Evolutionary conservation across 2,888 invertebrate genomes (phyloP), one percentile per base, ranked within the genome.

Genomic region (Conomelus anceps): DNA sequence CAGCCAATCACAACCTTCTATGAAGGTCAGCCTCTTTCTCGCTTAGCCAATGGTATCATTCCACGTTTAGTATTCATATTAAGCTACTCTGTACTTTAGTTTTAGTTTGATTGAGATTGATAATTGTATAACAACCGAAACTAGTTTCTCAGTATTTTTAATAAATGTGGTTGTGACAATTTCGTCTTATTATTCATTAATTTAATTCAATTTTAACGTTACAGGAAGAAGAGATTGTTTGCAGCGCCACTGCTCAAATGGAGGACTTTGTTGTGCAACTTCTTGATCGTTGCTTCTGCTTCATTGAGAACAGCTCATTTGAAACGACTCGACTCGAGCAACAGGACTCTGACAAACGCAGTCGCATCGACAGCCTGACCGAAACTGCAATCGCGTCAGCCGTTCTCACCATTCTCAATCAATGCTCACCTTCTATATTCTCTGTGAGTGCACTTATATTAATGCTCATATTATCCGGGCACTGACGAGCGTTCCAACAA

Each of bases 241-340:
- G 98, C 93, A 96, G 96, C 91, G 96, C 96, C 0, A 97, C 98
- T 0, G 97, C 97, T 0, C 96, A 96, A 91, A 96, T 98, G 91
- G 98, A 98, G 93, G 98, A 98, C 92, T 98, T 98, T 92, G 96
- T 98, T 0, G 93, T 98, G 1, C 96, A 98, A 92, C 97, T 98
- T 92, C 93, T 98, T 91, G 98, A 98, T 92, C 95, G 96, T 92
- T 94, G 96, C 90, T 96, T 96, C 92, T 93, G 94, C 0, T 95
- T 97, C 90, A 95, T 97, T 84, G 96, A 97, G 91, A 96, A 96
- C 0, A 96, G 96, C 91, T 94, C 96, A 0, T 93, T 96, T 90
- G 96, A 96, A 92, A 95, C 95, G 89, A 95, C 96, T 0, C 94
- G 96, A 84, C 93, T 96, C 91, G 96, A 96, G 92, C 95, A 89